Evolutionary conservation across 1,140 invertebrate genomes (phyloP).

Genomic region (Archegozetes longisetosus): DNA sequence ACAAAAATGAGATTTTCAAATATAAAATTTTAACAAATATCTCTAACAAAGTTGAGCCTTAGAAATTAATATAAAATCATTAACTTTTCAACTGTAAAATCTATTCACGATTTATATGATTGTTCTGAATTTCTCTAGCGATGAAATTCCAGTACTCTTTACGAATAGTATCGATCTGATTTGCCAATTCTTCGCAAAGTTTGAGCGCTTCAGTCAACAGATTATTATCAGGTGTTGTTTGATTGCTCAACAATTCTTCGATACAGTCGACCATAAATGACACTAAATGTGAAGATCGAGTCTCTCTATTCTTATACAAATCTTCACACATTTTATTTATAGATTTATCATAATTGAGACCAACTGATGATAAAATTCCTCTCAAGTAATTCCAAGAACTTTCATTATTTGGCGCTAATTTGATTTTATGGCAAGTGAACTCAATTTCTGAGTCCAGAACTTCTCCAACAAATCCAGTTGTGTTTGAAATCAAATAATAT

Average conservation of each 20-base stretch:
- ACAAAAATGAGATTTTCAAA: no score
- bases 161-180: constrained; percentile 60
- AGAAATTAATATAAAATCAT: no score
- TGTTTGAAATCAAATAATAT: constrained; percentile 39
- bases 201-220: neutral
- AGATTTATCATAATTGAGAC: constrained; percentile 46
- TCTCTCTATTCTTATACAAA: constrained; percentile 39
- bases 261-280: constrained; percentile 43
- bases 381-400: constrained; percentile 95
- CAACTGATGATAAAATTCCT: constrained; percentile 51
- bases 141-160: constrained; percentile 58
- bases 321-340: constrained; percentile 54
- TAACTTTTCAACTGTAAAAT: no score
- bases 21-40: no score
- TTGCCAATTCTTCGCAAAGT: constrained; percentile 47
- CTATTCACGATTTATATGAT: no score
- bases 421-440: constrained; percentile 22
- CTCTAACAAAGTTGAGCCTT: no score
- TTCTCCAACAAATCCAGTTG: constrained; percentile 28
- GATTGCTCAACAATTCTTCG: constrained; percentile 31
- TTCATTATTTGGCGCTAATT: constrained; percentile 66
- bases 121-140: no score
- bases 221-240: constrained; percentile 10
- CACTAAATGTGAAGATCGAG: constrained; percentile 54
- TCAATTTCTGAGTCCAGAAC: constrained; percentile 31